Percentiles rank a stretch among this genome's conserved stretches.
These are phyloP conservation scores for Cheilosia vernalis DNA, from an alignment of 2,888 invertebrate species.

Conservation along the genomic window DNA sequence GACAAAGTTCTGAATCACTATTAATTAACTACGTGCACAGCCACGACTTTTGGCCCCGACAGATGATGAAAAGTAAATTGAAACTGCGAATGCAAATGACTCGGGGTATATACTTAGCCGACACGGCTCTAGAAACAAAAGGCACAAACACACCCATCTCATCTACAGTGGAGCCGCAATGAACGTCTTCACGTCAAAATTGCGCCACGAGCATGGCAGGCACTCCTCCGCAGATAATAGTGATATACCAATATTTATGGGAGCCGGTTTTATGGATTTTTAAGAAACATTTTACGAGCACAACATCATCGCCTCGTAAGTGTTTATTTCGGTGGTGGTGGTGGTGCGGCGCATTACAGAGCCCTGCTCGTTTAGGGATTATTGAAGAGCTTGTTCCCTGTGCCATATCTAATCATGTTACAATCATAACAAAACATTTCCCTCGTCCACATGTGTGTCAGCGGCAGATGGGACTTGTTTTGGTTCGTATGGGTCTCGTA, in stretches of 20 bases:
- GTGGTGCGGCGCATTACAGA: not conserved
- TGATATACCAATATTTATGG: slow-evolving; percentile 53
- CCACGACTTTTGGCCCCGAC: not conserved
- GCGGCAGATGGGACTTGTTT: slow-evolving; percentile 30
- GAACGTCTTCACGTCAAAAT: slow-evolving; percentile 5
- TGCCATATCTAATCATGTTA: slow-evolving; percentile 65
- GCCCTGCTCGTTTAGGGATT: slow-evolving; percentile 52
- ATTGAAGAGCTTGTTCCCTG: slow-evolving; percentile 61
- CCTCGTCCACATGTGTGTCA: slow-evolving; percentile 32
- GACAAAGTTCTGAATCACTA: slow-evolving; percentile 28
- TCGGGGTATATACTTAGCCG: too few relatives aligned
- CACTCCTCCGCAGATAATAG: slow-evolving; percentile 1
- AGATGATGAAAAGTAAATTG: slow-evolving; percentile 40
- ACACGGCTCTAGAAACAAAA: slow-evolving; percentile 9
- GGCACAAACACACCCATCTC: not conserved
- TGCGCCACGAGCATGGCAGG: too few relatives aligned
- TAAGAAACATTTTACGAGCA: slow-evolving; percentile 69
- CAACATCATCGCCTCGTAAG: slow-evolving; percentile 68
- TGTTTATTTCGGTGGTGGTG: slow-evolving; percentile 52
- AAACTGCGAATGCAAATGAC: slow-evolving; percentile 27
- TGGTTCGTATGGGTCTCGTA: slow-evolving; percentile 42
- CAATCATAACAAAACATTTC: slow-evolving; percentile 64
- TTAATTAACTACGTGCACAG: slow-evolving; percentile 33
- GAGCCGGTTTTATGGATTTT: slow-evolving; percentile 63
- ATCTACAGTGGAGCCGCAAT: too few relatives aligned